Evolutionary conservation across 2,888 invertebrate genomes (phyloP), one percentile per base, ranked within the genome.

Genomic region (Parasteatoda lunata): DNA sequence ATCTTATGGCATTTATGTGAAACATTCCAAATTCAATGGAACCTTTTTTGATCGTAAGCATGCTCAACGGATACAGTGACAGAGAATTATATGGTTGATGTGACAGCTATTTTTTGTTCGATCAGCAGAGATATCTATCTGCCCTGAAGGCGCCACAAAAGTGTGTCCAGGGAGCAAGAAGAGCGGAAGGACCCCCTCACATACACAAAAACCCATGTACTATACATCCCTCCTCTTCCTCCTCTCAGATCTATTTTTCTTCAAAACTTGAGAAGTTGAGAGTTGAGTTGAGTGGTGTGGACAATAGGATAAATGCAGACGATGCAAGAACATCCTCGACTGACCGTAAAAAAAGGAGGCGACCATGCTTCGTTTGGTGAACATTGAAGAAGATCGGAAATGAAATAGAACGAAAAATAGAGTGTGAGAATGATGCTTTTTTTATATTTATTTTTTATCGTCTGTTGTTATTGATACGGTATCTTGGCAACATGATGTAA

Each of bases 321-420:
- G 84, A 85, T 77, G 84, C 84, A 84, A 77, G 73, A 78, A 75
- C 85, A 80, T 80, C 77, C 76, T 48, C 72, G 77, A 81, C 80
- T 80, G 85, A 80, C 80, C 85, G 77, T 76, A 70, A 64, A 76
- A 76, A 73, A 80, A 64, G 76, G 84, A 81, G 71, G 72, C 54
- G 80, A 71, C 71, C 80, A 86, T 70, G 85, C 85, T 86, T 86
- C 85, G 80, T 77, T 86, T 76, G 47, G 75, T 73, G 77, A 77
- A 54, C 75, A 52, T 47, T 69, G 51, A 75, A 78, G 71, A 11
- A 66, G 52, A 66, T 66, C 70, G 66, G 84, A 84, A 77, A 77
- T 77, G 80, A 64, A 85, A 79, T 49, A 49, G 68, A 68, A 54
- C 13, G 54, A 52, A 48, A 49, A 73, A 54, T 64, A 64, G 68